Evolutionary conservation across 2,113 vertebrate species (phyloP).

Genomic region (Hydropotes inermis): DNA sequence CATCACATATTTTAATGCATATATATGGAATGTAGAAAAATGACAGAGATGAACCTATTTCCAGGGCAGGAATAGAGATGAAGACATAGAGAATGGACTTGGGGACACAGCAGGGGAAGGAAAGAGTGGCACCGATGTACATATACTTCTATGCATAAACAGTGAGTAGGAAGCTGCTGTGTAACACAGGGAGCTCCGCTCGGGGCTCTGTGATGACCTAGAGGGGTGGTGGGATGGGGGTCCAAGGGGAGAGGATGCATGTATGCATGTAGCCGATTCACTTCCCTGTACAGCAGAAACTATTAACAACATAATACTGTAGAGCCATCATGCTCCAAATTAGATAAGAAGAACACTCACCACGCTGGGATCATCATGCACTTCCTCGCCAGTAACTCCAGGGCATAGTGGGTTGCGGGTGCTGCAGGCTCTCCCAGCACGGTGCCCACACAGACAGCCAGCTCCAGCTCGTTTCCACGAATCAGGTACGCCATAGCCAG

Average conservation of each 20-base stretch:
- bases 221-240: not conserved
- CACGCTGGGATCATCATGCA: conserved; percentile 92
- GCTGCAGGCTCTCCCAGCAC: conserved; percentile 89
- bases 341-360: conserved; percentile 73
- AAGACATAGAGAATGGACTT: not conserved
- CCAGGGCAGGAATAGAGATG: not conserved
- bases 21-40: not conserved
- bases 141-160: not conserved
- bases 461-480: conserved; percentile 95
- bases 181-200: not conserved
- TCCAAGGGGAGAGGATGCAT: not conserved
- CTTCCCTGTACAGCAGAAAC: not conserved
- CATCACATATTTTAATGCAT: not conserved
- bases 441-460: conserved; percentile 91
- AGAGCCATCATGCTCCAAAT: not conserved
- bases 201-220: not conserved
- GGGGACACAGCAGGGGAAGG: not conserved
- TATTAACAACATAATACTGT: not conserved
- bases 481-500: conserved; percentile 94
- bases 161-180: not conserved
- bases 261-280: accelerated
- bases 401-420: conserved; percentile 89
- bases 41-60: not conserved
- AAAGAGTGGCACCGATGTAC: not conserved
- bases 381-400: conserved; percentile 94